Percentiles rank a stretch among this genome's conserved stretches.
Evolutionary conservation across 2,888 invertebrate species (phyloP).

Genomic region (Acanthococcus lagerstroemiae): DNA sequence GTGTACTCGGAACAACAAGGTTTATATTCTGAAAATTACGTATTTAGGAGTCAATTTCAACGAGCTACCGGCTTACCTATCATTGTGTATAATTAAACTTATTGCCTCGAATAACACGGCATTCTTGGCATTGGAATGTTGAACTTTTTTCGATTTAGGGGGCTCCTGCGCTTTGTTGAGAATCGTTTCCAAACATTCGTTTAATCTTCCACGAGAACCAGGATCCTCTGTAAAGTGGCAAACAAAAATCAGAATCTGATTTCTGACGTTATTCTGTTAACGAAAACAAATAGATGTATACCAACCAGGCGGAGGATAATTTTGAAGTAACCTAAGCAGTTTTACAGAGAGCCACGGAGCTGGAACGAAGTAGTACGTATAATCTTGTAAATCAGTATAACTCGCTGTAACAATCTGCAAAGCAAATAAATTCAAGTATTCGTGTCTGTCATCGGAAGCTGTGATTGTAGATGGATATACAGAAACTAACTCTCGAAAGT

Average conservation of each 20-base stretch:
- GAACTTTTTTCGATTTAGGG: constrained; percentile 98
- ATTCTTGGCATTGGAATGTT: constrained; percentile 99
- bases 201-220: constrained; percentile 86
- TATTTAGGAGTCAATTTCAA: not conserved
- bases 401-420: constrained; percentile 92
- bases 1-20: not conserved
- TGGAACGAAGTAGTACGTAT: constrained; percentile 99
- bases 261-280: too few species aligned
- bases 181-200: constrained; percentile 96
- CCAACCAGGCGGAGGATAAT: constrained; percentile 88
- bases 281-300: not conserved
- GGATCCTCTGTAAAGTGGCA: constrained; percentile 67
- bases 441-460: not conserved
- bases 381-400: constrained; percentile 98
- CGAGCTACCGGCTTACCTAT: constrained; percentile 47
- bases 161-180: constrained; percentile 98
- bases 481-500: constrained; percentile 64
- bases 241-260: too few species aligned
- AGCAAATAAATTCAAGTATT: constrained; percentile 28
- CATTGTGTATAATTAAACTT: constrained; percentile 98
- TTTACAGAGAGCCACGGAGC: constrained; percentile 99
- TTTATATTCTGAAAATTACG: not conserved
- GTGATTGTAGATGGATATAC: not conserved
- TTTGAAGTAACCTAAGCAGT: constrained; percentile 85
- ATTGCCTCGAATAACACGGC: constrained; percentile 99